These are phyloP conservation scores for Enhydra lutris DNA, from an alignment of 2,113 vertebrate genomes.

Conservation along the genomic window DNA sequence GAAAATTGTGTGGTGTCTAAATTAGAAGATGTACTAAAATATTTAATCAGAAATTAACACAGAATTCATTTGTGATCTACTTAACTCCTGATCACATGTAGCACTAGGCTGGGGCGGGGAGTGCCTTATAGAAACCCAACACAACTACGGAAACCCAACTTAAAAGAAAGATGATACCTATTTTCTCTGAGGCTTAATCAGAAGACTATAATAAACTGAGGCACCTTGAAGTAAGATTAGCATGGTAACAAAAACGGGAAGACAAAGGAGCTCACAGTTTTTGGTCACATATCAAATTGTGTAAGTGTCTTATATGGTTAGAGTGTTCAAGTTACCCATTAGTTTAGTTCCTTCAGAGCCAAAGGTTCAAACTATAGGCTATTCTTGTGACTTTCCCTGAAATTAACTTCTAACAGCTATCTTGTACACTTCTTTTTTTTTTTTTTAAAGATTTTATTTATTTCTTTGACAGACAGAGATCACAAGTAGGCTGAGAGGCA, in stretches of 20 bases:
- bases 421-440: not conserved
- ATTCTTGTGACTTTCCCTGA: not conserved
- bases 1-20: not conserved
- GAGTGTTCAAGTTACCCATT: not conserved
- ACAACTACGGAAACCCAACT: not conserved
- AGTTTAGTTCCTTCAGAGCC: not conserved
- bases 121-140: not conserved
- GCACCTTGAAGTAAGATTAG: not conserved
- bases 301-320: not conserved
- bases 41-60: not conserved
- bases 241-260: not conserved
- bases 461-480: no score
- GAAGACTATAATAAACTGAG: not conserved
- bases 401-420: slow-evolving; percentile 16
- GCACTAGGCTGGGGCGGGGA: rapidly evolving
- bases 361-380: not conserved
- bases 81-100: not conserved
- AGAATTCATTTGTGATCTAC: not conserved
- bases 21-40: not conserved
- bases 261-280: not conserved
- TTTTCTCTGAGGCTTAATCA: not conserved
- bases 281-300: not conserved
- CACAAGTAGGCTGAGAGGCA: no score
- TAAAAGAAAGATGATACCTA: not conserved
- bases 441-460: no score